Evolutionary conservation across 2,797 vertebrate genomes (phyloP).

Genomic region (Sardinella longiceps): DNA sequence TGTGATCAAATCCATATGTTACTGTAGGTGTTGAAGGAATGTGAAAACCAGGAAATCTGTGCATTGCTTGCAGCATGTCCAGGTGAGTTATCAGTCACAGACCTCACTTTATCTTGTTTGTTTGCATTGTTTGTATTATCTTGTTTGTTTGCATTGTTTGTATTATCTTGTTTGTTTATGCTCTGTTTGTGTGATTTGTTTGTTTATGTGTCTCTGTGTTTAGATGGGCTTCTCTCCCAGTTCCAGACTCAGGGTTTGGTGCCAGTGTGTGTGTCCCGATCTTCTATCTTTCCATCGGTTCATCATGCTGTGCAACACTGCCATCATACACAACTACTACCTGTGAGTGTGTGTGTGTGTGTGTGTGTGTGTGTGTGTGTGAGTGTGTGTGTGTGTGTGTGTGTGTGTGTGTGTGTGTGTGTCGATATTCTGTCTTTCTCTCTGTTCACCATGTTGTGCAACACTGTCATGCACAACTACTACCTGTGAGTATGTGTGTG

Average conservation of each 20-base stretch:
- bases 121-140: not conserved
- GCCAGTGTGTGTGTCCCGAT: constrained; percentile 71
- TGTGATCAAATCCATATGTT: constrained; percentile 35
- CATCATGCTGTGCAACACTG: constrained; percentile 72
- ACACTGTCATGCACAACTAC: constrained; percentile 36
- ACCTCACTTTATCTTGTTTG: not conserved
- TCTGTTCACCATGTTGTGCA: constrained; percentile 77
- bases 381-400: constrained; percentile 19
- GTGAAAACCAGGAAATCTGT: constrained; percentile 74
- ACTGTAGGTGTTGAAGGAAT: constrained; percentile 82
- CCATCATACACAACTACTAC: constrained; percentile 30
- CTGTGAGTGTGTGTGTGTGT: not conserved
- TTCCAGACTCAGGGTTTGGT: constrained; percentile 78
- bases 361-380: not conserved
- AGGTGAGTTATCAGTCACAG: constrained; percentile 64
- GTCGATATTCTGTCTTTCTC: constrained; percentile 78
- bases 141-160: too few relatives aligned
- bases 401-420: constrained; percentile 59
- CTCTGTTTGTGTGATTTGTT: not conserved
- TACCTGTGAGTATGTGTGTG: not conserved
- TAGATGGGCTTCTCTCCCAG: constrained; percentile 67
- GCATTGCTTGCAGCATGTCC: constrained; percentile 77
- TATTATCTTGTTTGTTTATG: not conserved
- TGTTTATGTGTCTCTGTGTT: constrained; percentile 17
- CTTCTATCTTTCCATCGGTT: constrained; percentile 78